Percentiles rank a stretch among this genome's conserved stretches.
These are phyloP conservation scores for Mesaphorura yosii DNA, from an alignment of 1,140 invertebrate genomes.

Conservation along the genomic window DNA sequence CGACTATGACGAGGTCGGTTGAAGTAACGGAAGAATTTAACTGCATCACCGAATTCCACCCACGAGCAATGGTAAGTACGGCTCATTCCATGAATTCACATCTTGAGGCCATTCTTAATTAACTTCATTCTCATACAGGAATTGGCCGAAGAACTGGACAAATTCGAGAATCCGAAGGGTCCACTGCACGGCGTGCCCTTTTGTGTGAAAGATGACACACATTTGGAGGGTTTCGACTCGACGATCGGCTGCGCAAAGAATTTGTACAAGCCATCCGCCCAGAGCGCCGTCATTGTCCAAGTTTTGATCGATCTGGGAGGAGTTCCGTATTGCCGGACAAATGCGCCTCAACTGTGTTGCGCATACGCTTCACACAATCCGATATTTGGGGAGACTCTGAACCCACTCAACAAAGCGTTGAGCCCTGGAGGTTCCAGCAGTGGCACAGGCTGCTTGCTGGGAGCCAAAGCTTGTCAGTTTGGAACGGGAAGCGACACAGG, in stretches of 20 bases:
- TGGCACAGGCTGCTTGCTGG: constrained; percentile 12
- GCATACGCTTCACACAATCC: constrained; percentile 27
- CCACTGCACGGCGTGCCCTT: constrained; percentile 34
- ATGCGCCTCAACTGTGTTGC: constrained; percentile 33
- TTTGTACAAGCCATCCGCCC: constrained; percentile 32
- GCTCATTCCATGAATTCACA: neutral
- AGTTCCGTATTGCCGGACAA: constrained; percentile 38
- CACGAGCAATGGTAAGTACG: constrained; percentile 18
- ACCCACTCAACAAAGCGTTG: constrained; percentile 3
- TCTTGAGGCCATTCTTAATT: neutral
- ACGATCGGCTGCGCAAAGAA: constrained; percentile 35
- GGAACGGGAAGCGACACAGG: constrained; percentile 26
- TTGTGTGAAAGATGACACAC: constrained; percentile 33
- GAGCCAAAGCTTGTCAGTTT: constrained; percentile 3
- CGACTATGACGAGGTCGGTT: constrained; percentile 17
- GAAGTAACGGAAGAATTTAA: neutral
- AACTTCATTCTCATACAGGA: constrained; percentile 1
- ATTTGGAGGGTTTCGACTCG: constrained; percentile 38
- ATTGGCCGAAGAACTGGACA: constrained; percentile 32
- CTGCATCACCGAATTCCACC: constrained; percentile 24
- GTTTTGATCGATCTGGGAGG: constrained; percentile 34
- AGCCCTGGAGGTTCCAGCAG: constrained; percentile 10
- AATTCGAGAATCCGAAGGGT: constrained; percentile 16
- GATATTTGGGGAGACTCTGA: constrained; percentile 15
- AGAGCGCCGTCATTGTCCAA: constrained; percentile 34